A percentile compares a stretch with the other conserved stretches of the same genome.
Evolutionary conservation across 1,140 invertebrate genomes (phyloP).

Genomic region (Drosophila bocqueti): DNA sequence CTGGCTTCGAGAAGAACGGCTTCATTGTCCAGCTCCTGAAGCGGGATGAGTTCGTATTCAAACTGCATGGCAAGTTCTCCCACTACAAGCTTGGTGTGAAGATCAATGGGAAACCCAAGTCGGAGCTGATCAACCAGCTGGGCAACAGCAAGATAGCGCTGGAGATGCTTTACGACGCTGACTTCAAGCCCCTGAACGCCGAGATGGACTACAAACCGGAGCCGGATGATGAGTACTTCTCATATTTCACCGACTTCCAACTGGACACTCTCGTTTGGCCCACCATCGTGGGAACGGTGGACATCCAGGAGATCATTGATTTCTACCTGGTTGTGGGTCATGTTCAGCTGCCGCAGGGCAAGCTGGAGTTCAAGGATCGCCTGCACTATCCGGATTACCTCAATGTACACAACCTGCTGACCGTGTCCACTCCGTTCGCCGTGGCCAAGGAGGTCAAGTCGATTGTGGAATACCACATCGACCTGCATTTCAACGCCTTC

Average conservation of each 20-base stretch:
- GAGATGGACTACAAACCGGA: conserved; percentile 68
- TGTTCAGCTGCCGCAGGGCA: conserved; percentile 86
- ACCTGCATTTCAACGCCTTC: conserved; percentile 86
- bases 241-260: conserved; percentile 87
- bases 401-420: conserved; percentile 89
- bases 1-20: conserved; percentile 90
- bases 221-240: conserved; percentile 85
- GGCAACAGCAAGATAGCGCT: conserved; percentile 68
- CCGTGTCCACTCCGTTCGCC: conserved; percentile 88
- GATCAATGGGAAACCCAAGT: conserved; percentile 86
- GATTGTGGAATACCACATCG: conserved; percentile 87
- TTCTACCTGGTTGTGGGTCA: conserved; percentile 86
- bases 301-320: conserved; percentile 87
- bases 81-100: conserved; percentile 87
- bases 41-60: conserved; percentile 88
- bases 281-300: conserved; percentile 87
- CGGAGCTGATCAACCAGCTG: conserved; percentile 82
- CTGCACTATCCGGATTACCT: conserved; percentile 87
- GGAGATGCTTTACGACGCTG: conserved; percentile 71
- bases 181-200: conserved; percentile 60
- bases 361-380: conserved; percentile 86
- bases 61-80: conserved; percentile 89
- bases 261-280: conserved; percentile 88
- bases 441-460: conserved; percentile 87
- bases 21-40: conserved; percentile 88